phyloP scores from a whole-genome alignment of 2,113 vertebrate genomes.

The Lanius collurio region DNA sequence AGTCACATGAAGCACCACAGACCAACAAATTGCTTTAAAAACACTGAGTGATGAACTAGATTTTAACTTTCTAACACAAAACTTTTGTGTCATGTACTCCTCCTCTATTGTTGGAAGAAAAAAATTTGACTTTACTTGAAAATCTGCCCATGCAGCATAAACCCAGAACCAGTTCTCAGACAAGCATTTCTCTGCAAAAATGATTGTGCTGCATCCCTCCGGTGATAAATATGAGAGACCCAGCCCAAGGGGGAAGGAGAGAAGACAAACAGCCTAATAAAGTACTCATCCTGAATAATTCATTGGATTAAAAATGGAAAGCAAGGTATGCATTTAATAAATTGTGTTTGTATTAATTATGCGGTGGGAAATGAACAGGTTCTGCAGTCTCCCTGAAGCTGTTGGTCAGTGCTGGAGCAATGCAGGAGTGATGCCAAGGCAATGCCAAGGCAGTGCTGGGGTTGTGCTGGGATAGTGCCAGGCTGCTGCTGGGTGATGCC shows the following conservation, averaged over 20 bases:
- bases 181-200: not conserved
- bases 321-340: not conserved
- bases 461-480: not conserved
- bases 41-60: not conserved
- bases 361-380: rapidly evolving
- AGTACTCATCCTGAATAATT: not conserved
- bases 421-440: not conserved
- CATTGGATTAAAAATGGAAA: not conserved
- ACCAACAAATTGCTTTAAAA: not conserved
- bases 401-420: not conserved
- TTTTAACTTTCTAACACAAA: not conserved
- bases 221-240: not conserved
- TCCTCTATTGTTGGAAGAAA: not conserved
- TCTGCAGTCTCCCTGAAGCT: too few relatives aligned
- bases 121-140: not conserved
- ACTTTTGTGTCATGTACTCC: not conserved
- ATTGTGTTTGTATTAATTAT: not conserved
- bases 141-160: not conserved
- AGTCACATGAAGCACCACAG: not conserved
- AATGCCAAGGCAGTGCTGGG: not conserved
- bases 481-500: not conserved
- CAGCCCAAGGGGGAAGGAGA: not conserved
- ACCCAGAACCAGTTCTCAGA: not conserved
- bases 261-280: not conserved
- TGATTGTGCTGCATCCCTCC: rapidly evolving